Percentiles rank a stretch among this genome's conserved stretches.
These are phyloP conservation scores for Sebastolobus alascanus DNA, from an alignment of 2,797 vertebrate genomes.

Conservation along the genomic window DNA sequence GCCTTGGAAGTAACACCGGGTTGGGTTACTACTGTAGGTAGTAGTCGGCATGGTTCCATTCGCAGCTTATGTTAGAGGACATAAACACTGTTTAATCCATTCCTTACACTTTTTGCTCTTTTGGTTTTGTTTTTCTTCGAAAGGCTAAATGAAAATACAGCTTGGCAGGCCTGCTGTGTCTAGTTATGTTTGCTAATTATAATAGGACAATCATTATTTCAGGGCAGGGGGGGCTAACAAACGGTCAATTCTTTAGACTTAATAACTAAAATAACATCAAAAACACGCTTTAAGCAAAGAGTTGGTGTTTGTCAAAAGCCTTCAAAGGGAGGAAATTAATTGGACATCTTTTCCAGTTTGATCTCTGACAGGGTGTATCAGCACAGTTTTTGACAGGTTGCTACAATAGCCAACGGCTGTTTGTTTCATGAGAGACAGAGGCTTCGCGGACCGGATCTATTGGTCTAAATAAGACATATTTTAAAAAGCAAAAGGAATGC, in stretches of 20 bases:
- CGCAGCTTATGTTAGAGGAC: not conserved
- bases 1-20: not conserved
- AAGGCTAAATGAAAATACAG: not conserved
- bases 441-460: not conserved
- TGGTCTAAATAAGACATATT: not conserved
- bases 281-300: not conserved
- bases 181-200: not conserved
- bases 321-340: slow-evolving; percentile 5
- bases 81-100: not conserved
- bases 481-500: not conserved
- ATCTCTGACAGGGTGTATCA: not conserved
- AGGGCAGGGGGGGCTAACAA: not conserved
- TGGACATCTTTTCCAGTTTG: slow-evolving; percentile 1
- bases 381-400: slow-evolving; percentile 25
- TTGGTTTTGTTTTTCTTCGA: not conserved
- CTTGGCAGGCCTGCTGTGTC: not conserved
- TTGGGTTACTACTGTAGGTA: not conserved
- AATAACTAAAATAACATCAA: not conserved
- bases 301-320: not conserved
- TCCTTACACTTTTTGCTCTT: not conserved
- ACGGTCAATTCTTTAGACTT: not conserved
- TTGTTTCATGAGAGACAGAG: not conserved
- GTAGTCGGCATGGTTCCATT: not conserved
- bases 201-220: not conserved
- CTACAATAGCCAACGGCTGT: not conserved